Evolutionary conservation across 1,140 invertebrate genomes (phyloP).

Genomic region (Camponotus pennsylvanicus): DNA sequence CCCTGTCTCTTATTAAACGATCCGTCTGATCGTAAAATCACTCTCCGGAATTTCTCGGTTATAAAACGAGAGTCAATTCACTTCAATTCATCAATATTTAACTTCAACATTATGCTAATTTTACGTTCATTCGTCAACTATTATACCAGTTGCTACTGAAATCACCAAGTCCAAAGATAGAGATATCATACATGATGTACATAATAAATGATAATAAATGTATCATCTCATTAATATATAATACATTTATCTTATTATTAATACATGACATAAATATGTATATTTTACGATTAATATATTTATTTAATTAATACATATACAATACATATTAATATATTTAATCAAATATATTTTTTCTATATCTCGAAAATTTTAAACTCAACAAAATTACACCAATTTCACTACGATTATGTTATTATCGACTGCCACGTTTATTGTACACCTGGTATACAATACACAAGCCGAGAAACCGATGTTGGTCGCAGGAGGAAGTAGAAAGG

Average conservation of each 20-base stretch:
- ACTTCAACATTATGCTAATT: conserved; percentile 44
- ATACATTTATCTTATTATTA: too few species aligned
- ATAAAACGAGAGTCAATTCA: conserved; percentile 34
- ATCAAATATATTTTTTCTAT: neutral
- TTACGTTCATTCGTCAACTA: conserved; percentile 40
- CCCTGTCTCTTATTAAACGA: conserved; percentile 26
- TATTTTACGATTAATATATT: too few species aligned
- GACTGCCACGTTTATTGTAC: neutral
- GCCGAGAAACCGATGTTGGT: conserved; percentile 9
- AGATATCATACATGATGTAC: too few species aligned
- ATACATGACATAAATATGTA: too few species aligned
- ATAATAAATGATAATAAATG: too few species aligned
- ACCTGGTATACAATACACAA: conserved; percentile 37
- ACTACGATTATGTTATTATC: neutral
- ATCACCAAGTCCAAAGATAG: neutral
- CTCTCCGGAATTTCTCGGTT: conserved; percentile 31
- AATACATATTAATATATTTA: conserved; percentile 32
- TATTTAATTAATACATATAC: too few species aligned
- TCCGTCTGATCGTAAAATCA: conserved; percentile 44
- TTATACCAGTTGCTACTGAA: neutral
- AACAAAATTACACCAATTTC: conserved; percentile 11
- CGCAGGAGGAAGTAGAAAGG: conserved; percentile 8
- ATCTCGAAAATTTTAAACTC: conserved; percentile 22
- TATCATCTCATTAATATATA: too few species aligned
- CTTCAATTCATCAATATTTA: conserved; percentile 56